Percentiles rank a stretch among this genome's conserved stretches.
Evolutionary conservation across 2,888 invertebrate genomes (phyloP).

Genomic region (Nymphalis c-album): DNA sequence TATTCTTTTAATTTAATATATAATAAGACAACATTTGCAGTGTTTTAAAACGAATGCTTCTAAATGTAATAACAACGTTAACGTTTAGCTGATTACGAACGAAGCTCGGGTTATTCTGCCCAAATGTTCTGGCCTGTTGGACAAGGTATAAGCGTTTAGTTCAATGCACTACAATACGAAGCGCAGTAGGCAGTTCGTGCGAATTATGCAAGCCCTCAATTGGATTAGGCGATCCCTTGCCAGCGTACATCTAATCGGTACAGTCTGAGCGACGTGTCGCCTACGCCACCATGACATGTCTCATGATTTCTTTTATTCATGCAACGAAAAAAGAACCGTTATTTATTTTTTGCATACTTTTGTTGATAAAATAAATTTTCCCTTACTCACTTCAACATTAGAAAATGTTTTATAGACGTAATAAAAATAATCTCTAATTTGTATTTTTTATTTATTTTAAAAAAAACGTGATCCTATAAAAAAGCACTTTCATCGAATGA

Average conservation of each 20-base stretch:
- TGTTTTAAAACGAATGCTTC: not conserved
- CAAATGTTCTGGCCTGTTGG: constrained; percentile 32
- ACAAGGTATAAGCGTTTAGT: constrained; percentile 44
- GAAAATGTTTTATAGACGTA: not conserved
- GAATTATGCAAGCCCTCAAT: constrained; percentile 72
- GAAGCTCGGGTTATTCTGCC: constrained; percentile 20
- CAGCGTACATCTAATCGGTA: constrained; percentile 55
- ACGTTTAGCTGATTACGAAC: constrained; percentile 13
- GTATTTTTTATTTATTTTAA: constrained; percentile 5
- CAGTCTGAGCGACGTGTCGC: constrained; percentile 32
- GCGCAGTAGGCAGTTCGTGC: constrained; percentile 47
- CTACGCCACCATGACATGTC: constrained; percentile 26
- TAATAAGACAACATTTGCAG: not conserved
- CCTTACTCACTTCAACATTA: not conserved
- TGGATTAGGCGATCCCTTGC: constrained; percentile 64
- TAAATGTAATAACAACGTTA: constrained; percentile 4
- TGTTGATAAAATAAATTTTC: not conserved
- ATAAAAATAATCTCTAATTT: not conserved
- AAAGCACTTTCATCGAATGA: constrained; percentile 16
- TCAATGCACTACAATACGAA: constrained; percentile 48
- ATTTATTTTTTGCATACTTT: not conserved
- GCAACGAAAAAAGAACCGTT: constrained; percentile 6
- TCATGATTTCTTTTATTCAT: constrained; percentile 24
- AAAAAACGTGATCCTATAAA: constrained; percentile 4
- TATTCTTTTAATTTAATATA: constrained; percentile 1